phyloP scores from a whole-genome alignment of 1,140 invertebrate species.

The Caerostris extrusa region DNA sequence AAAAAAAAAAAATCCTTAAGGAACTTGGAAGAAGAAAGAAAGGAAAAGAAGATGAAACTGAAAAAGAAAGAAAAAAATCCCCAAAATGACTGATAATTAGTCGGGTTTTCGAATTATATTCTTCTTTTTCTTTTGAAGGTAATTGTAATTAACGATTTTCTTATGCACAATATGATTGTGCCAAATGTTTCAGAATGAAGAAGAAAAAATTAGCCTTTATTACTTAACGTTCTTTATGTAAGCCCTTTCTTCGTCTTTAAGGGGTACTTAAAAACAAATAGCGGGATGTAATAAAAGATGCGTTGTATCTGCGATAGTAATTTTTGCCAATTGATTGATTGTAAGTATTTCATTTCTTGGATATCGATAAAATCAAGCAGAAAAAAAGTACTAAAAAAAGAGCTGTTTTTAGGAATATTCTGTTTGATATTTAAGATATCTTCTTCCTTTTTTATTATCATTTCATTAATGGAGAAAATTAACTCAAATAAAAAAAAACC shows the following conservation, averaged over 20 bases:
- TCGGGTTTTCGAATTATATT: constrained; percentile 53
- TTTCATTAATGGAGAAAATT: neutral
- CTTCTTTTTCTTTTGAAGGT: constrained; percentile 54
- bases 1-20: constrained; percentile 51
- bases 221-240: constrained; percentile 45
- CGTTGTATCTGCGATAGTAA: constrained; percentile 14
- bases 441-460: neutral
- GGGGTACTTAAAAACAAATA: constrained; percentile 58
- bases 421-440: neutral
- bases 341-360: neutral
- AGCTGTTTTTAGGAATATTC: neutral
- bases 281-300: constrained; percentile 52
- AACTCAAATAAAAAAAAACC: too few species aligned
- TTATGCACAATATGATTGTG: constrained; percentile 67
- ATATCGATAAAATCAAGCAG: constrained; percentile 7
- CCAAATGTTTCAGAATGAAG: neutral
- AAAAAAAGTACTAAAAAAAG: neutral
- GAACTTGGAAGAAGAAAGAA: constrained; percentile 9
- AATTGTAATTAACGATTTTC: constrained; percentile 74
- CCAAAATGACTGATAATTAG: constrained; percentile 62
- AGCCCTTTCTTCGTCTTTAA: neutral
- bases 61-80: neutral
- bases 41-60: neutral
- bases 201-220: constrained; percentile 18
- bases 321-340: constrained; percentile 53